Evolutionary conservation across 2,797 vertebrate species (phyloP).

Genomic region (Neosalanx taihuensis): DNA sequence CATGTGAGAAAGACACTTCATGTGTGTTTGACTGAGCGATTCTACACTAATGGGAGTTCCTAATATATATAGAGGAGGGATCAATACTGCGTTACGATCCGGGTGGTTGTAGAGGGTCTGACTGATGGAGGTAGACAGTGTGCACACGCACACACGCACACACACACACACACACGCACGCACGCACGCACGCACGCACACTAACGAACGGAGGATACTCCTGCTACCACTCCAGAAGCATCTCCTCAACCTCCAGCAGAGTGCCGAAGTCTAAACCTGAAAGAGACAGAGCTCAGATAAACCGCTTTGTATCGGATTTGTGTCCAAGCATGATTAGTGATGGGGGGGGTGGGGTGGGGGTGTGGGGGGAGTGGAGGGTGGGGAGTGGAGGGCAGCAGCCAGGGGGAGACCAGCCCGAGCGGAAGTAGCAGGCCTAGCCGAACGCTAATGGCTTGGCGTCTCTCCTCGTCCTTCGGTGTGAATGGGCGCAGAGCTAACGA

Average conservation of each 20-base stretch:
- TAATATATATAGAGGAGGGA: slow-evolving; percentile 1
- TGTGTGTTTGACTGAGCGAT: not conserved
- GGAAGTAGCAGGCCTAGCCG: slow-evolving; percentile 11
- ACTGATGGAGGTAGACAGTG: not conserved
- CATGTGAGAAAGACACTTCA: not conserved
- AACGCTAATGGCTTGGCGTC: slow-evolving; percentile 27
- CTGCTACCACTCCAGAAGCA: not conserved
- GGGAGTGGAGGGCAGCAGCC: not conserved
- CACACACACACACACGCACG: not conserved
- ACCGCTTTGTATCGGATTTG: too few relatives aligned
- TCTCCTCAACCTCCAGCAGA: not conserved
- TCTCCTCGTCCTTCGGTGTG: slow-evolving; percentile 11
- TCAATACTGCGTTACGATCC: slow-evolving; percentile 1
- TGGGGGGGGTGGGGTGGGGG: too few relatives aligned
- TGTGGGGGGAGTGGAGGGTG: too few relatives aligned
- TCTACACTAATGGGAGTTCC: slow-evolving; percentile 11
- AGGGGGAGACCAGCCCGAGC: not conserved
- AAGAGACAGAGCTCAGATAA: too few relatives aligned
- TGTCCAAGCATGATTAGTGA: too few relatives aligned
- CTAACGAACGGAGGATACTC: not conserved
- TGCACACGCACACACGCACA: not conserved
- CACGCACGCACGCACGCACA: too few relatives aligned
- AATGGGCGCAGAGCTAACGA: slow-evolving; percentile 26
- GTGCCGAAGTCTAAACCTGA: too few relatives aligned
- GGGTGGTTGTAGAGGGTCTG: not conserved